Evolutionary conservation across 30 jellyfish, hydroid and myxozoan genomes (phyloP).

Genomic region (Turritopsis rubra): DNA sequence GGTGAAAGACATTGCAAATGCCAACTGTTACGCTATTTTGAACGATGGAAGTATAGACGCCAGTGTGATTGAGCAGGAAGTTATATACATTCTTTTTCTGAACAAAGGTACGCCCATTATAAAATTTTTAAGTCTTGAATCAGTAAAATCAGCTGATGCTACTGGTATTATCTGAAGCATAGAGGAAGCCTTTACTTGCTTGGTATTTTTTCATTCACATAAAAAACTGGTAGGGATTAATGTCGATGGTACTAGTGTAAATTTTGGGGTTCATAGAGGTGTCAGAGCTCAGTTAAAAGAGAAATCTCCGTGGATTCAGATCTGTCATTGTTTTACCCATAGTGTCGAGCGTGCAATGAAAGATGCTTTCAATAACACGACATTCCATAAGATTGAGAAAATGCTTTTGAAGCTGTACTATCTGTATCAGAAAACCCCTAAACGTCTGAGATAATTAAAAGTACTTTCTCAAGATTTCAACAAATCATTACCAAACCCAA

Average conservation of each 20-base stretch:
- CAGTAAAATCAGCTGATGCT: neutral
- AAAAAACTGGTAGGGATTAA: neutral
- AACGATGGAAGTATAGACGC: neutral
- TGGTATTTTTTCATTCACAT: no score
- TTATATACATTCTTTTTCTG: neutral
- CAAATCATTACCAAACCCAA: constrained; percentile 5
- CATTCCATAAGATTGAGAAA: neutral
- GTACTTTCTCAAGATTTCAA: neutral
- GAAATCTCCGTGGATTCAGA: neutral
- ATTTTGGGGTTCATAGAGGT: neutral
- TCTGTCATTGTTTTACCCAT: neutral
- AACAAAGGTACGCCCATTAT: neutral
- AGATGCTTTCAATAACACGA: neutral
- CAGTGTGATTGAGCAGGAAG: neutral
- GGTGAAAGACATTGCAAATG: neutral
- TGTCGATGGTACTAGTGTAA: neutral
- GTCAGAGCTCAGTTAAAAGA: neutral
- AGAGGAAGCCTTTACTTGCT: neutral
- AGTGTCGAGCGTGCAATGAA: neutral
- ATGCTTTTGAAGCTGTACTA: neutral
- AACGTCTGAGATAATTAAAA: neutral
- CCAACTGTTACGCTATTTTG: neutral
- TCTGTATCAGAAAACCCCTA: neutral
- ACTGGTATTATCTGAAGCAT: neutral
- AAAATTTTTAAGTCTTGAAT: neutral